These are phyloP conservation scores for Leptopilina boulardi DNA, from an alignment of 1,140 invertebrate species.

Conservation along the genomic window DNA sequence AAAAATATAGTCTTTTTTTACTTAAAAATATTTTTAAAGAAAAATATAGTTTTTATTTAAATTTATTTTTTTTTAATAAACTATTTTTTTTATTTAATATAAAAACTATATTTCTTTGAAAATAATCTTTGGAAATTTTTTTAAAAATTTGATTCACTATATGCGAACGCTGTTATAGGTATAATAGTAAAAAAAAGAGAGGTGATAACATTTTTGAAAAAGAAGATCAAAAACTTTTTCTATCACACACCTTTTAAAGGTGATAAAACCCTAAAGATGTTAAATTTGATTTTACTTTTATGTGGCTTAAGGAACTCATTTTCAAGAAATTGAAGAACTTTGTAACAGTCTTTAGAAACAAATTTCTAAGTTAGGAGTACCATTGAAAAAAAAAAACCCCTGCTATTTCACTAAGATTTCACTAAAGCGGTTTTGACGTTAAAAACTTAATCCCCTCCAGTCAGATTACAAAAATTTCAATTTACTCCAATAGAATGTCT, in stretches of 20 bases:
- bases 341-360: slow-evolving; percentile 5
- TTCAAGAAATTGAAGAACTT: slow-evolving; percentile 6
- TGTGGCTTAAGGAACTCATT: not conserved
- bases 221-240: not conserved
- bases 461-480: not conserved
- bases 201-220: not conserved
- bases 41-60: too few relatives aligned
- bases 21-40: too few relatives aligned
- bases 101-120: too few relatives aligned
- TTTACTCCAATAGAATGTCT: not conserved
- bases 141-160: too few relatives aligned
- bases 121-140: too few relatives aligned
- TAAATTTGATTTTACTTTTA: slow-evolving; percentile 1
- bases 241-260: not conserved
- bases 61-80: too few relatives aligned
- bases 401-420: not conserved
- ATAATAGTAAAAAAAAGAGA: not conserved
- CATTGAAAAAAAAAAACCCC: not conserved
- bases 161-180: too few relatives aligned
- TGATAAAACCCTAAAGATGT: not conserved
- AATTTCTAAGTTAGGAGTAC: not conserved
- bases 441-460: not conserved
- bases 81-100: too few relatives aligned
- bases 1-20: too few relatives aligned
- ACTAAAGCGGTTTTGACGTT: not conserved